phyloP scores from a whole-genome alignment of 2,797 vertebrate genomes.

The Hemitrygon akajei region DNA sequence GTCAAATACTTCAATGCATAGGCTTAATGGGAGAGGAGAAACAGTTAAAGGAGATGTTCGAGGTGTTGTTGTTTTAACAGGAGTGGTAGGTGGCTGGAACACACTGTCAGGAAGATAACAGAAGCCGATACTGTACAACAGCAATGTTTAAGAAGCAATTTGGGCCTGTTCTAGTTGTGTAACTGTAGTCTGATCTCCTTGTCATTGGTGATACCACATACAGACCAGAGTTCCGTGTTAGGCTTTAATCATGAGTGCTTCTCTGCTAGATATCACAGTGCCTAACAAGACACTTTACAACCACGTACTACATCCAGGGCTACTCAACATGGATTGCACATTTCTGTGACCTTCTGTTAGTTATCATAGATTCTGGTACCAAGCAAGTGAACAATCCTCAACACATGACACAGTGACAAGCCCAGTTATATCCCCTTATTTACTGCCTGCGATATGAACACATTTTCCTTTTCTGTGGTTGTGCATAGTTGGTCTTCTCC shows the following conservation, averaged over 20 bases:
- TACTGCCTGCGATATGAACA: not conserved
- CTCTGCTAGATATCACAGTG: not conserved
- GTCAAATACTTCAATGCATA: too few relatives aligned
- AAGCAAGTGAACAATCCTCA: not conserved
- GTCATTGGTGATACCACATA: not conserved
- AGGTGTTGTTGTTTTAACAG: too few relatives aligned
- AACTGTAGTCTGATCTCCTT: not conserved
- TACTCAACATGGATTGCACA: not conserved
- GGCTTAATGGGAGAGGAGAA: too few relatives aligned
- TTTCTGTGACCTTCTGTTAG: not conserved
- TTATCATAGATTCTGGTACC: not conserved
- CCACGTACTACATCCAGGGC: constrained; percentile 15
- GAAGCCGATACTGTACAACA: too few relatives aligned
- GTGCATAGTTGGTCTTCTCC: not conserved
- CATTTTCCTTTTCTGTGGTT: not conserved
- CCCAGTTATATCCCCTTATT: not conserved
- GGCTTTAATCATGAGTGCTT: not conserved
- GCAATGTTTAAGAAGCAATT: too few relatives aligned
- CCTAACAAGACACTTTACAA: too few relatives aligned
- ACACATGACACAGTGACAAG: not conserved
- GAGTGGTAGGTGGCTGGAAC: too few relatives aligned
- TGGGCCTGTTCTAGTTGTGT: too few relatives aligned
- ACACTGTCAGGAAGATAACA: too few relatives aligned
- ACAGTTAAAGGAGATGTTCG: too few relatives aligned
- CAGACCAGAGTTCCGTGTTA: not conserved